These are phyloP conservation scores for Cyrtorhinus lividipennis DNA, from an alignment of 1,140 invertebrate species.

Conservation along the genomic window DNA sequence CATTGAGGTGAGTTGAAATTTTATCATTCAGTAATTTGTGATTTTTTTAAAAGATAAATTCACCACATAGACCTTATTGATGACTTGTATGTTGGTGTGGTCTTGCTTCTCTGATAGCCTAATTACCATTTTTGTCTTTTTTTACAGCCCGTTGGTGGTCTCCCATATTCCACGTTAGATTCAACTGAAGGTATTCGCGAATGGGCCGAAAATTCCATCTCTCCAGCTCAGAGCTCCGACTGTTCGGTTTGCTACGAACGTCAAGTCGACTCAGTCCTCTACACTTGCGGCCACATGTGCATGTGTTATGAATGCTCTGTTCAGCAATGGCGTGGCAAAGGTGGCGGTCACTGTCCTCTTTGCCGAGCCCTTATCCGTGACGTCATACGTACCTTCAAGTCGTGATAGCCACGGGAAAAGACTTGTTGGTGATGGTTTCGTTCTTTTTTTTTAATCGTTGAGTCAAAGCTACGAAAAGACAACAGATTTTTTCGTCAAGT, in stretches of 20 bases:
- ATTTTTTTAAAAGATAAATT: constrained; percentile 11
- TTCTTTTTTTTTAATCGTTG: too few species aligned
- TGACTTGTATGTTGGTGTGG: too few species aligned
- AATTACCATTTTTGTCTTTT: constrained; percentile 18
- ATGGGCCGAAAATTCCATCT: constrained; percentile 30
- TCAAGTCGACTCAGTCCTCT: constrained; percentile 80
- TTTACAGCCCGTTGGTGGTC: constrained; percentile 32
- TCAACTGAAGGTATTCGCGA: constrained; percentile 28
- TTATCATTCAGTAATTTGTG: constrained; percentile 17
- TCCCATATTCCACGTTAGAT: constrained; percentile 30
- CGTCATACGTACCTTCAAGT: constrained; percentile 88
- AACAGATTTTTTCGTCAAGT: too few species aligned
- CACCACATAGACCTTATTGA: too few species aligned
- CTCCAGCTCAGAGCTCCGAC: constrained; percentile 37
- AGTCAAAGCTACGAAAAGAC: too few species aligned
- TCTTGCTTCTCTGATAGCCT: too few species aligned
- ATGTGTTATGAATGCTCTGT: constrained; percentile 95
- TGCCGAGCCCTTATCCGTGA: constrained; percentile 84
- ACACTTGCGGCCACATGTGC: constrained; percentile 97
- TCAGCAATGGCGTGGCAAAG: constrained; percentile 77
- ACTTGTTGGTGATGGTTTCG: too few species aligned
- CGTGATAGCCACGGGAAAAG: constrained; percentile 33
- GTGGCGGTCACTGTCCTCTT: constrained; percentile 82
- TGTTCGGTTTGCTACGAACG: constrained; percentile 93
- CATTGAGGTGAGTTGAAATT: constrained; percentile 36